These are phyloP conservation scores for Hyles euphorbiae DNA, from an alignment of 1,140 invertebrate species.

Conservation along the genomic window DNA sequence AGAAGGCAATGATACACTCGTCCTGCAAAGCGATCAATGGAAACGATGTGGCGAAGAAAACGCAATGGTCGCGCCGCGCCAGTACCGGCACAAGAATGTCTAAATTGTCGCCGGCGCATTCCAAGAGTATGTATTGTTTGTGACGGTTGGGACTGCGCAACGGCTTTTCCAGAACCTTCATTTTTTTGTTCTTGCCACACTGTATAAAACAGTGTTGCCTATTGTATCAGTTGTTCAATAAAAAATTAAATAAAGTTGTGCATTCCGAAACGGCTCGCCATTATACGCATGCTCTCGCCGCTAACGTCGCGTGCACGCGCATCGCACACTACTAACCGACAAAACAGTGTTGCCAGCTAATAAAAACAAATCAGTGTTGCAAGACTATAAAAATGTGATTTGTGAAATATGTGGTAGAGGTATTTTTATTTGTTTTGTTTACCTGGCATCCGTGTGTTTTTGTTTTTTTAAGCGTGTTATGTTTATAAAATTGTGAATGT, in stretches of 20 bases:
- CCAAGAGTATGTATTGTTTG: constrained; percentile 61
- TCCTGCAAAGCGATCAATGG: constrained; percentile 56
- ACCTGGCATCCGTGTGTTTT: too few relatives aligned
- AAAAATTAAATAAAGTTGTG: background rate
- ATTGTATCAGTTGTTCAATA: background rate
- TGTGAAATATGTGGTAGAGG: too few relatives aligned
- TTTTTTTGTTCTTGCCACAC: background rate
- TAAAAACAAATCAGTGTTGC: too few relatives aligned
- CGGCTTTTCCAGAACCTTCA: background rate
- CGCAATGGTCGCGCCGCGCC: constrained; percentile 46
- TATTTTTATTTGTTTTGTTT: too few relatives aligned
- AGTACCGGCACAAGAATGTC: constrained; percentile 51
- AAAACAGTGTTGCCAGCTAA: too few relatives aligned
- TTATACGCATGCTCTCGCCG: background rate
- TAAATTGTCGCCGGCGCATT: constrained; percentile 57
- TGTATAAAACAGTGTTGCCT: background rate
- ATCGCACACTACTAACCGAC: background rate
- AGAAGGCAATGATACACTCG: constrained; percentile 48
- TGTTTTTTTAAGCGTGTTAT: too few relatives aligned
- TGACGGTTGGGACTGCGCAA: constrained; percentile 8
- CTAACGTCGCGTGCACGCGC: constrained; percentile 1
- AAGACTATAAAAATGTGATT: too few relatives aligned
- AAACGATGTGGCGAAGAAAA: constrained; percentile 39
- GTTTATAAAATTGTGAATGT: too few relatives aligned
- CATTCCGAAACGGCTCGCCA: background rate